phyloP scores from a whole-genome alignment of 1,140 invertebrate species.

The Radopholus similis region DNA sequence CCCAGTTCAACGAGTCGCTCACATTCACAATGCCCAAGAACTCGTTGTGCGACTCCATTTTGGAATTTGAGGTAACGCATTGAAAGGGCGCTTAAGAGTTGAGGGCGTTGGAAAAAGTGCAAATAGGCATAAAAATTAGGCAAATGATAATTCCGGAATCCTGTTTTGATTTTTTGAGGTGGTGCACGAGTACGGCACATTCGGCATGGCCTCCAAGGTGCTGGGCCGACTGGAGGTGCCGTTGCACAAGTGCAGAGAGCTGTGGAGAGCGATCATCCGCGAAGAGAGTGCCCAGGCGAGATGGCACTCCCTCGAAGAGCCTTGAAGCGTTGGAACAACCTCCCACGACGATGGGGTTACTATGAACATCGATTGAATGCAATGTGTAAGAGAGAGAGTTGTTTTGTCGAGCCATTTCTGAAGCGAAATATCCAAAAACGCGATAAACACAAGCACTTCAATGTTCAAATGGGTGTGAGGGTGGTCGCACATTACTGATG shows the following conservation, averaged over 20 bases:
- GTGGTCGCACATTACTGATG: too few relatives aligned
- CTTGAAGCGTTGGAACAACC: too few relatives aligned
- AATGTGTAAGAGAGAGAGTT: too few relatives aligned
- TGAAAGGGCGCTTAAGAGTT: slow-evolving; percentile 41
- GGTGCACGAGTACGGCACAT: slow-evolving; percentile 56
- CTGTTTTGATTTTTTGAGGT: slow-evolving; percentile 47
- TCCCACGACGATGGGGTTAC: neutral
- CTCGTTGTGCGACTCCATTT: slow-evolving; percentile 62
- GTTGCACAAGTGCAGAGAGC: slow-evolving; percentile 53
- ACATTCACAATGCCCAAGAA: slow-evolving; percentile 64
- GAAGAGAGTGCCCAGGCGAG: slow-evolving; percentile 58
- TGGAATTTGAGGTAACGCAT: slow-evolving; percentile 65
- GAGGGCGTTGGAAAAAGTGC: slow-evolving; percentile 26
- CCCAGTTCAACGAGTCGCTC: slow-evolving; percentile 65
- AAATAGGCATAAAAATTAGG: too few relatives aligned
- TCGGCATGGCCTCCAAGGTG: slow-evolving; percentile 52
- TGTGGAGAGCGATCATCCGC: slow-evolving; percentile 56
- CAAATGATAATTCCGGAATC: slow-evolving; percentile 1
- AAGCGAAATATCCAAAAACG: too few relatives aligned
- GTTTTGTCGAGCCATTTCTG: too few relatives aligned
- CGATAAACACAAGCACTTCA: too few relatives aligned
- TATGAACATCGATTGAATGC: too few relatives aligned
- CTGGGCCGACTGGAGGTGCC: slow-evolving; percentile 51
- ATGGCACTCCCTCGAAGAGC: slow-evolving; percentile 56
- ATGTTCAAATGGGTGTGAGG: too few relatives aligned